Conservation (phyloP, 2,113 vertebrate species). For the Calidris pygmaea region DNA sequence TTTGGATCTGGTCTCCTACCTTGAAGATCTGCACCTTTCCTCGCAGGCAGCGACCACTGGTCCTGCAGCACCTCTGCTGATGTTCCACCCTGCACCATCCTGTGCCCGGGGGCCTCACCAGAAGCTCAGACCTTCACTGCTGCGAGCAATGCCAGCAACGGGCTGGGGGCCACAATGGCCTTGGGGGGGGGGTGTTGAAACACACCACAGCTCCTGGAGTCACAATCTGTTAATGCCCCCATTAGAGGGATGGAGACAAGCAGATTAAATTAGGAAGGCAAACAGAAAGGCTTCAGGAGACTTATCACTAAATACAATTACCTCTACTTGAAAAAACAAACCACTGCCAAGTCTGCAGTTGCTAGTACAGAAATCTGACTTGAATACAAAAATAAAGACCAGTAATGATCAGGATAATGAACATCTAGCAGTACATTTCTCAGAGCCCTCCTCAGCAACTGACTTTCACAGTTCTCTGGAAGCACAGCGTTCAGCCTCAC, state of each 20-base stretch:
- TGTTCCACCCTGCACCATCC: accelerated
- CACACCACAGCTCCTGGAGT: neutral
- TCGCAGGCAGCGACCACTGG: too few relatives aligned
- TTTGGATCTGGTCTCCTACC: neutral
- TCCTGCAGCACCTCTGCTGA: neutral
- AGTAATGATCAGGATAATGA: neutral
- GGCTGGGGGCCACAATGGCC: neutral
- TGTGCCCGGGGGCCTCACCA: neutral
- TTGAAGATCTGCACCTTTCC: neutral
- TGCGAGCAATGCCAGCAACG: accelerated
- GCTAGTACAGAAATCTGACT: neutral
- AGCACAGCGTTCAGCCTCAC: neutral
- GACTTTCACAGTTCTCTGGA: neutral
- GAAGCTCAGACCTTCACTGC: neutral
- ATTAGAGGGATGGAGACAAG: neutral
- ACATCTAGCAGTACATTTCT: neutral
- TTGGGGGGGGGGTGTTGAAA: neutral
- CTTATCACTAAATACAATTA: neutral
- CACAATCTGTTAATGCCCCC: neutral
- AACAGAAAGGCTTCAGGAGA: slow-evolving; percentile 17
- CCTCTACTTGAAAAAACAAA: neutral
- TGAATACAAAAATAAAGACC: neutral
- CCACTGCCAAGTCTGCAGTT: neutral
- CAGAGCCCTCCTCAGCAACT: neutral
- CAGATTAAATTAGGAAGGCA: neutral